Conservation (phyloP, 2,888 invertebrate species). For the Drosophila formosana region DNA sequence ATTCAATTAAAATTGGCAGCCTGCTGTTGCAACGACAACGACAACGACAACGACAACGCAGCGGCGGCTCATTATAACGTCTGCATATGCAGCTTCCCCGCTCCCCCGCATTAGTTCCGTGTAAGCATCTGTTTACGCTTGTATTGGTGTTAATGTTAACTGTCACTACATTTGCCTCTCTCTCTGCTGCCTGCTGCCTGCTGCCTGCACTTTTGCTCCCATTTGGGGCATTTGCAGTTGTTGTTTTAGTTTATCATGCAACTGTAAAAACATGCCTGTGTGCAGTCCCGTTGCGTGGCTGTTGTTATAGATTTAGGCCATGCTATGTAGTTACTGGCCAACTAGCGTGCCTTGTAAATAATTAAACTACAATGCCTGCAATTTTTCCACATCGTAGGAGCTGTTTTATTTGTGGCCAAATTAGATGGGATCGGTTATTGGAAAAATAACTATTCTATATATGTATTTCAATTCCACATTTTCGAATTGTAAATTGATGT, state of each 20-base stretch:
- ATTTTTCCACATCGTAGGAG: slow-evolving; percentile 43
- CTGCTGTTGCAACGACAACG: slow-evolving; percentile 33
- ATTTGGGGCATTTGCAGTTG: slow-evolving; percentile 5
- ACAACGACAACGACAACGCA: slow-evolving; percentile 10
- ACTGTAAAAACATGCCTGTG: slow-evolving; percentile 70
- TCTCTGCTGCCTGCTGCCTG: not conserved
- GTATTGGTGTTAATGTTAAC: slow-evolving; percentile 79
- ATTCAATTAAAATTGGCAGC: slow-evolving; percentile 80
- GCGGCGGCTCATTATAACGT: slow-evolving; percentile 59
- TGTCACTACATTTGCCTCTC: slow-evolving; percentile 66
- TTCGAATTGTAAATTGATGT: slow-evolving; percentile 1
- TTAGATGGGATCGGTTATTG: slow-evolving; percentile 24
- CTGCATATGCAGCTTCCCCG: slow-evolving; percentile 48
- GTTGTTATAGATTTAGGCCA: slow-evolving; percentile 61
- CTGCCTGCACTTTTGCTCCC: not conserved
- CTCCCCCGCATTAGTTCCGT: slow-evolving; percentile 7
- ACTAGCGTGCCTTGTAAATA: slow-evolving; percentile 60
- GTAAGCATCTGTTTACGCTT: slow-evolving; percentile 69
- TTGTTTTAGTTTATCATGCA: slow-evolving; percentile 66
- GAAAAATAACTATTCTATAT: not conserved
- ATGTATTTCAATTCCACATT: not conserved
- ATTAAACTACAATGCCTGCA: slow-evolving; percentile 56
- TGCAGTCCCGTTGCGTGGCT: slow-evolving; percentile 46
- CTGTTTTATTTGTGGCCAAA: slow-evolving; percentile 27
- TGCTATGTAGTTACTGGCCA: slow-evolving; percentile 22